These are phyloP conservation scores for Peromyscus melanophrys DNA, from an alignment of 2,797 vertebrate species.

Conservation along the genomic window DNA sequence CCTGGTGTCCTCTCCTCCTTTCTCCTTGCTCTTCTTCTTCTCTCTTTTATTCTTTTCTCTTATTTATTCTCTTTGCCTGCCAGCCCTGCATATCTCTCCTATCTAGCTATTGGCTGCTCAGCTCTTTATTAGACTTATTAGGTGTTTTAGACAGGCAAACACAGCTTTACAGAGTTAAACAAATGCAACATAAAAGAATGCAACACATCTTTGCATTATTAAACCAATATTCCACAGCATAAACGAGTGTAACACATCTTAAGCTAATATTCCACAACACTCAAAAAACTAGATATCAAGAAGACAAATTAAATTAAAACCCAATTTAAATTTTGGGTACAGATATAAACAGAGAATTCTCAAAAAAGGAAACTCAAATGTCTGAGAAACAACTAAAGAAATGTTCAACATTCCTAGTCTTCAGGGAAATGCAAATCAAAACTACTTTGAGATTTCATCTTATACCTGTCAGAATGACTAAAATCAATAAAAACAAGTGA, in stretches of 20 bases:
- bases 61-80: not conserved
- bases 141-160: not conserved
- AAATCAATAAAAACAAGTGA: not conserved
- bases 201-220: not conserved
- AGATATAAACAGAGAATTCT: not conserved
- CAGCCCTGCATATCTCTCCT: not conserved
- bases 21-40: too few relatives aligned
- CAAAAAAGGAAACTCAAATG: not conserved
- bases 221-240: not conserved
- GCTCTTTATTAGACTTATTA: not conserved
- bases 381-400: not conserved
- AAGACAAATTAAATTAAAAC: not conserved
- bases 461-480: not conserved
- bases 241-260: not conserved
- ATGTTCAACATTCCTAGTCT: not conserved
- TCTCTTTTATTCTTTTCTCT: not conserved
- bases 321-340: not conserved
- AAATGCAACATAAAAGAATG: not conserved
- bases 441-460: not conserved
- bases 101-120: not conserved
- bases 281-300: not conserved
- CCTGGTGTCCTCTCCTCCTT: too few relatives aligned
- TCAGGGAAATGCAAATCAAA: not conserved
- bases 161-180: not conserved
- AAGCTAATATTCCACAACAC: not conserved